Conservation (phyloP, 2,888 invertebrate genomes). For the Chrysopilus asiliformis region DNA sequence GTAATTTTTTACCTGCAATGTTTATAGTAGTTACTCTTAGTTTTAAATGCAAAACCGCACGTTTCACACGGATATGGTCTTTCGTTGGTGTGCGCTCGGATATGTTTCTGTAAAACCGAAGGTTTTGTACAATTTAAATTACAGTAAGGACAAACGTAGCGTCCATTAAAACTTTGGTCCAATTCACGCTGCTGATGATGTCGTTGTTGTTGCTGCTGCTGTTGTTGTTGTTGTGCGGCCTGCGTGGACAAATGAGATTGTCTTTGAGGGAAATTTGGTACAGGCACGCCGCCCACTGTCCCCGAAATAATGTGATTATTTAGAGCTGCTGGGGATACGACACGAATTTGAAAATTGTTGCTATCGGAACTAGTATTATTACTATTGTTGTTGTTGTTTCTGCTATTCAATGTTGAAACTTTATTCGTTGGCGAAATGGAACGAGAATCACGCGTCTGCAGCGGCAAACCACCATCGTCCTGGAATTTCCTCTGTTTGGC, state of each 20-base stretch:
- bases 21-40: slow-evolving; percentile 85
- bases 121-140: slow-evolving; percentile 83
- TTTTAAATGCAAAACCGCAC: slow-evolving; percentile 88
- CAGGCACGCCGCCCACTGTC: too few relatives aligned
- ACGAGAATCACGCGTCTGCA: not conserved
- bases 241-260: not conserved
- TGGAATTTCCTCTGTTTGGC: slow-evolving; percentile 9
- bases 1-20: slow-evolving; percentile 55
- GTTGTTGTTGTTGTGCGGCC: slow-evolving; percentile 4
- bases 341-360: not conserved
- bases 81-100: slow-evolving; percentile 86
- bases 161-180: slow-evolving; percentile 36
- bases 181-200: slow-evolving; percentile 2
- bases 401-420: too few relatives aligned
- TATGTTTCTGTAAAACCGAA: slow-evolving; percentile 86
- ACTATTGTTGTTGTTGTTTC: slow-evolving; percentile 1
- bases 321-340: too few relatives aligned
- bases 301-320: too few relatives aligned
- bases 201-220: slow-evolving; percentile 6
- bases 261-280: slow-evolving; percentile 13
- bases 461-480: not conserved
- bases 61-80: slow-evolving; percentile 79
- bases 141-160: slow-evolving; percentile 79
- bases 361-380: not conserved
- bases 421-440: too few relatives aligned